These are phyloP conservation scores for Argyrosomus regius DNA, from an alignment of 2,797 vertebrate species.

Conservation along the genomic window DNA sequence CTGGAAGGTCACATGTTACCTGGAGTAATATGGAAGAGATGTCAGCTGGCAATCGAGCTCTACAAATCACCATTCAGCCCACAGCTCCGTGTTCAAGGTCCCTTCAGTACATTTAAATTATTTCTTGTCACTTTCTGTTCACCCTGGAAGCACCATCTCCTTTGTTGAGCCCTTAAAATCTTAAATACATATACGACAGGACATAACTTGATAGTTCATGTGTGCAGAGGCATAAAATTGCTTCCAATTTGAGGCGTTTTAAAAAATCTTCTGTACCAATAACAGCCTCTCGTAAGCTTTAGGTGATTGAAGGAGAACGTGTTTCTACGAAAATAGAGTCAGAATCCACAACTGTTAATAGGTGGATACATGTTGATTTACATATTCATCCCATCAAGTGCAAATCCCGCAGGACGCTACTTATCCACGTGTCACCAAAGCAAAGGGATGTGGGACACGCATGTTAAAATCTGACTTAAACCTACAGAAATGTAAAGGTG, in stretches of 20 bases:
- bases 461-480: conserved; percentile 7
- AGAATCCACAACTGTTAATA: neutral
- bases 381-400: conserved; percentile 21
- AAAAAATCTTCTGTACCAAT: neutral
- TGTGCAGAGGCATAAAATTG: neutral
- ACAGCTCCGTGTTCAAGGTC: conserved; percentile 42
- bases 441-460: neutral
- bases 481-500: neutral
- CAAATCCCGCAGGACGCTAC: conserved; percentile 25
- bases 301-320: neutral
- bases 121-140: conserved; percentile 32
- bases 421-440: neutral
- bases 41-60: conserved; percentile 41
- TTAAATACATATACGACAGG: conserved; percentile 12
- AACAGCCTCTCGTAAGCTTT: neutral
- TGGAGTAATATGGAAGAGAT: conserved; percentile 42
- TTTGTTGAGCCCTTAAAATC: conserved; percentile 18
- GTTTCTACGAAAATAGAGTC: neutral
- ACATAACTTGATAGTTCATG: neutral
- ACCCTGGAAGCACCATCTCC: neutral
- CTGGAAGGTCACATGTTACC: conserved; percentile 62
- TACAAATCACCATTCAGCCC: conserved; percentile 44
- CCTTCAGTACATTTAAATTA: conserved; percentile 28
- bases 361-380: conserved; percentile 1
- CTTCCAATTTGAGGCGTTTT: conserved; percentile 2